Evolutionary conservation across 2,113 vertebrate species (phyloP).

Genomic region (Alectura lathami): DNA sequence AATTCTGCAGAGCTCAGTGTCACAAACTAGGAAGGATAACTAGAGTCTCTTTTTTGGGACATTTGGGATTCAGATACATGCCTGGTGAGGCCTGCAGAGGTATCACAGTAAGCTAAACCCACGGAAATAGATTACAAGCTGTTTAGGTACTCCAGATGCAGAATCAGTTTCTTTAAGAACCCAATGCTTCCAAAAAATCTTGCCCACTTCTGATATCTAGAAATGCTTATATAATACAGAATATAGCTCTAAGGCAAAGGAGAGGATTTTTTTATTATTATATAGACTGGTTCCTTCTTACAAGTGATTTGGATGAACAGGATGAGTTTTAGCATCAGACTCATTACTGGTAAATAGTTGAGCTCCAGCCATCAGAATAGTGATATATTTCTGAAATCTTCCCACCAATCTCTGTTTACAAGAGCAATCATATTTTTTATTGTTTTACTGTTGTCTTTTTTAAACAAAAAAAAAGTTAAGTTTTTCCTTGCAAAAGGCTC

Average conservation of each 20-base stretch:
- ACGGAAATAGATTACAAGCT: background rate
- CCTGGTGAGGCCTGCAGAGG: background rate
- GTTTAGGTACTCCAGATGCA: background rate
- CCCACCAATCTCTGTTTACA: background rate
- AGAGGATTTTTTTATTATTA: background rate
- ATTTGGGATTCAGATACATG: background rate
- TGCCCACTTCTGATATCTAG: background rate
- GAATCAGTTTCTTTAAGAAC: background rate
- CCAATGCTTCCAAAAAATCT: background rate
- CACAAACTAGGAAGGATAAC: background rate
- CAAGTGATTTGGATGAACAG: background rate
- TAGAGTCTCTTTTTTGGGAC: background rate
- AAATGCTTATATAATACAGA: background rate
- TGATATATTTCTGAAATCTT: background rate
- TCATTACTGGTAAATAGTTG: background rate
- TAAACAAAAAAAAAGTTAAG: background rate
- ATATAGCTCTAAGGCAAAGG: background rate
- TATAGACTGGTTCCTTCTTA: background rate
- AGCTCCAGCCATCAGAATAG: background rate
- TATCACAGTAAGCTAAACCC: background rate
- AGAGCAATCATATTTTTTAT: background rate
- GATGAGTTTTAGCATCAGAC: background rate
- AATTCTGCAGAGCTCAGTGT: background rate
- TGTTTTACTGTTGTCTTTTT: background rate
- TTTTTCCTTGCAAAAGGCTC: background rate